These are phyloP conservation scores for Calidris pygmaea DNA, from an alignment of 2,113 vertebrate species.

Conservation along the genomic window DNA sequence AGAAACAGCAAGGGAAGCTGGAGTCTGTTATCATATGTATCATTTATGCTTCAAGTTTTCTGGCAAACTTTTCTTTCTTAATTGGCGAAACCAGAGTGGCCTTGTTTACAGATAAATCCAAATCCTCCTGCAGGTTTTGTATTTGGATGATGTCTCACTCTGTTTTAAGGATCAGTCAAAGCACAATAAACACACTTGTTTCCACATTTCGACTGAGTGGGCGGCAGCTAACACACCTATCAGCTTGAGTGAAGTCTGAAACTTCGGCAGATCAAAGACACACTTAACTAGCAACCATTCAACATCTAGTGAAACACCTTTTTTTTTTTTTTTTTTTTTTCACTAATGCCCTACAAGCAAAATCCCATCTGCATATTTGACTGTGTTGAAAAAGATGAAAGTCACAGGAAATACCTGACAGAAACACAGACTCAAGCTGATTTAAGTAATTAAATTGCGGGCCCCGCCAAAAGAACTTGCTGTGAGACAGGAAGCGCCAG, in stretches of 20 bases:
- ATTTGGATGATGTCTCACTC: not conserved
- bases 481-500: not conserved
- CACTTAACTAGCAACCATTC: not conserved
- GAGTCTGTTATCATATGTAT: not conserved
- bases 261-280: not conserved
- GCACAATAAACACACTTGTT: not conserved
- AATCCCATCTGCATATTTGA: not conserved
- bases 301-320: not conserved
- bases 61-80: not conserved
- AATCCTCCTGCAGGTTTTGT: not conserved
- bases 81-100: not conserved
- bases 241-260: not conserved
- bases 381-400: not conserved
- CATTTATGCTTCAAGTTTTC: not conserved
- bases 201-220: not conserved
- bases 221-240: not conserved
- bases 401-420: not conserved
- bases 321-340: not conserved
- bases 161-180: not conserved
- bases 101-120: not conserved
- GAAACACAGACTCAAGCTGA: not conserved
- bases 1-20: not conserved
- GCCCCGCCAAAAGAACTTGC: not conserved
- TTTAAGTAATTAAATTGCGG: not conserved
- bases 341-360: not conserved